These are phyloP conservation scores for Zoanthus sociatus DNA, from an alignment of 92 coral and sea anemone genomes.

Conservation along the genomic window DNA sequence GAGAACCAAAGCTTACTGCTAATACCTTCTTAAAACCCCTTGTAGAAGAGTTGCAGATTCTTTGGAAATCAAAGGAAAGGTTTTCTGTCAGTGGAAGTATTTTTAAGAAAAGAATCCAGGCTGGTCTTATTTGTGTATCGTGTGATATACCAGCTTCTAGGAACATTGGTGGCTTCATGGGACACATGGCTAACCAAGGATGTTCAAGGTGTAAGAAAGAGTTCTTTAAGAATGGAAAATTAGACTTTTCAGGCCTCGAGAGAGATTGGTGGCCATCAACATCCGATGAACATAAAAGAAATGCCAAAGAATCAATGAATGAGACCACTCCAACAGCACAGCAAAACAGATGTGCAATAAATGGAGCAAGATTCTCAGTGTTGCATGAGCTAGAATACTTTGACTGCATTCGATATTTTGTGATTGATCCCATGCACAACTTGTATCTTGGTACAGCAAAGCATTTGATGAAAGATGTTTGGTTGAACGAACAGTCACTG, in stretches of 20 bases:
- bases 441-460: background rate
- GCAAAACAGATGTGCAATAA: constrained; percentile 50
- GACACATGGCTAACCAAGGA: constrained; percentile 75
- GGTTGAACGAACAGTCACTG: constrained; percentile 57
- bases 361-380: constrained; percentile 72
- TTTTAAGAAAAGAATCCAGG: constrained; percentile 52
- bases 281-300: constrained; percentile 52
- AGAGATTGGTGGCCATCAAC: constrained; percentile 55
- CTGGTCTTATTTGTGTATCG: constrained; percentile 64
- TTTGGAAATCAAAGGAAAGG: constrained; percentile 49
- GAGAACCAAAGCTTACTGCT: constrained; percentile 66
- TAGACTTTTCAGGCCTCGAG: constrained; percentile 67
- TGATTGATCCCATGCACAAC: constrained; percentile 55
- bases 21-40: constrained; percentile 70
- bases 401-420: constrained; percentile 69
- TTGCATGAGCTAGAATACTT: constrained; percentile 65
- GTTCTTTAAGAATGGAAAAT: constrained; percentile 36
- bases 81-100: constrained; percentile 56
- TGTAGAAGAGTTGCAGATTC: constrained; percentile 59
- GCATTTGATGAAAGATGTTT: constrained; percentile 64
- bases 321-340: constrained; percentile 36
- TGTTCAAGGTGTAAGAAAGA: constrained; percentile 63
- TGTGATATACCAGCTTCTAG: constrained; percentile 77
- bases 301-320: constrained; percentile 40
- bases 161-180: constrained; percentile 70